A percentile compares a stretch with the other conserved stretches of the same genome.
Conservation (phyloP, 2,113 vertebrate species). For the Pterocles gutturalis region DNA sequence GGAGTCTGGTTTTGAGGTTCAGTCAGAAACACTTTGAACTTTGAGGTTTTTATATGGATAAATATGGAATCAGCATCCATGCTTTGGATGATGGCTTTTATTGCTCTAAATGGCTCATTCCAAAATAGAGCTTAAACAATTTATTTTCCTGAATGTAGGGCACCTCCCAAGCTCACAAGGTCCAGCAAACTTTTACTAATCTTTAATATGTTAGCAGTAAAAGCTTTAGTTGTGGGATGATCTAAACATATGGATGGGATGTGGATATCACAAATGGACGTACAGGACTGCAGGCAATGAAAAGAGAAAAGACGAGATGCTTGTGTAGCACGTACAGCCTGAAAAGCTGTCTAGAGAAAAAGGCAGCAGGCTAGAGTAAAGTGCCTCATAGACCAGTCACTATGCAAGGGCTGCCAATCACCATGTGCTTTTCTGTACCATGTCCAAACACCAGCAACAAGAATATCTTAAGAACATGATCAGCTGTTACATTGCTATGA, state of each 20-base stretch:
- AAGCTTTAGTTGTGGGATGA: neutral
- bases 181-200: neutral
- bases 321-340: neutral
- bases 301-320: neutral
- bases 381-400: neutral
- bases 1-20: neutral
- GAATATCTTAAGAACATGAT: neutral
- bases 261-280: neutral
- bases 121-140: neutral
- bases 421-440: neutral
- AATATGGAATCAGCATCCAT: neutral
- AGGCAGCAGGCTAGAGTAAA: neutral
- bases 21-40: neutral
- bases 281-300: neutral
- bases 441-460: neutral
- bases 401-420: neutral
- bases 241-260: neutral
- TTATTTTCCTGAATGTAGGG: neutral
- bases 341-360: neutral
- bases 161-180: neutral
- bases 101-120: neutral
- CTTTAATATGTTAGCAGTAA: neutral
- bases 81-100: neutral
- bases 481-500: neutral
- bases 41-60: neutral